Evolutionary conservation across 2,113 vertebrate genomes (phyloP), one percentile per base, ranked within the genome.

Genomic region (Heptranchias perlo): DNA sequence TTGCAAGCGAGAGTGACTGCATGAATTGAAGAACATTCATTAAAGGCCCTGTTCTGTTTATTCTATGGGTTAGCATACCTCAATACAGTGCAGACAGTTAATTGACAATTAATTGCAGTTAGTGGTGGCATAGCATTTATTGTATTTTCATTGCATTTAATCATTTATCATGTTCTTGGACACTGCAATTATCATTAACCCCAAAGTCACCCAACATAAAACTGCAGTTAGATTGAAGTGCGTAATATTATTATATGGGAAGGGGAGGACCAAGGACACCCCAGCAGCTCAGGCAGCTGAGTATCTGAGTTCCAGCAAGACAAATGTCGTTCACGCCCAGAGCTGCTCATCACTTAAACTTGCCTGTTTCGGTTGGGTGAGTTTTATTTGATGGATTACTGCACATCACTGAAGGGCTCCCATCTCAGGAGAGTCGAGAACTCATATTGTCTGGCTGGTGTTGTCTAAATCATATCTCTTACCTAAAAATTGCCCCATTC

Each of bases 51-150:
- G 44, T 25, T 91, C 87, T 91, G 87, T 91, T 58, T 91, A 91
- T 91, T 91, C 47, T 91, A 58, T 91, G 87, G 87, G 25, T 58
- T 91, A 91, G 52, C 52, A 91, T 47, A 44, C 82, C 82, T 86
- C 82, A 86, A 86, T 54, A 91, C 11, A 91, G n/a, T 31, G 52
- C 87, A 91, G 87, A 4, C 87, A 13, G 87, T 91, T 31, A 91
- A 91, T 91, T 91, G 87, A 91, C 49, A 91, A 91, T 91, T 91
- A 58, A 91, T 54, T 91, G 49, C 49, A 91, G 49, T 91, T 58
- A 58, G 87, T 58, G 49, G 31, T 91, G 52, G 87, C 87, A 58
- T 54, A 3, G 76, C 76, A n/a, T 18, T 82, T 82, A 82, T 82
- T 73, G 39, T 86, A 86, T 86, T 49, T 86, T 86, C 82, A 86